phyloP scores from a whole-genome alignment of 2,888 invertebrate genomes.

The Sympetrum striolatum region DNA sequence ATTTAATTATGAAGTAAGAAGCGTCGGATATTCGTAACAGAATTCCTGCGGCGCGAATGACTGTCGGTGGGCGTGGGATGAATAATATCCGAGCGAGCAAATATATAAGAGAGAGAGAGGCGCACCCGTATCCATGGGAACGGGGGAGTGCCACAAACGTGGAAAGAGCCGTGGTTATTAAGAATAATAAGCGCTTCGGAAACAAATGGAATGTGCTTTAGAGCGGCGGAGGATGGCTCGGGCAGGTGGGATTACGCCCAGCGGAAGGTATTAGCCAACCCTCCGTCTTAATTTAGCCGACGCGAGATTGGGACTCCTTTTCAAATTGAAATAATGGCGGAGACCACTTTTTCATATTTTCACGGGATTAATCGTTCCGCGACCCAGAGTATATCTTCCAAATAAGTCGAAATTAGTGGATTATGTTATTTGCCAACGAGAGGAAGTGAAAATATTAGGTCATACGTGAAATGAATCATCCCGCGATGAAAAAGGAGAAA shows the following conservation, averaged over 20 bases:
- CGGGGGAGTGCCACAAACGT: background rate
- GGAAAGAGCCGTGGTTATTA: background rate
- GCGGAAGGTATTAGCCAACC: background rate
- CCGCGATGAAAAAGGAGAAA: no score
- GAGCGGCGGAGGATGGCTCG: background rate
- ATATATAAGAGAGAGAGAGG: background rate
- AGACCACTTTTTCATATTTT: background rate
- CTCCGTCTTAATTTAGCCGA: background rate
- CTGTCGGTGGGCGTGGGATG: background rate
- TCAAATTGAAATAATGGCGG: background rate
- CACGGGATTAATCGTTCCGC: background rate
- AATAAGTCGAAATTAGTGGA: background rate
- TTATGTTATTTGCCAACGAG: no score
- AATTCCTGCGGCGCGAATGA: background rate
- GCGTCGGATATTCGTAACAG: background rate
- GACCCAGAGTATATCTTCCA: background rate
- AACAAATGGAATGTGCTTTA: background rate
- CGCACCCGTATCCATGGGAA: background rate
- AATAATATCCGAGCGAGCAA: background rate
- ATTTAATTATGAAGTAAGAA: background rate
- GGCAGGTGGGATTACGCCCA: background rate
- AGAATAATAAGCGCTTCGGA: background rate
- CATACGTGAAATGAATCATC: no score
- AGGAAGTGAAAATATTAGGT: no score
- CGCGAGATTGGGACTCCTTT: background rate